phyloP scores from a whole-genome alignment of 2,797 vertebrate genomes.

The Galago senegalensis region DNA sequence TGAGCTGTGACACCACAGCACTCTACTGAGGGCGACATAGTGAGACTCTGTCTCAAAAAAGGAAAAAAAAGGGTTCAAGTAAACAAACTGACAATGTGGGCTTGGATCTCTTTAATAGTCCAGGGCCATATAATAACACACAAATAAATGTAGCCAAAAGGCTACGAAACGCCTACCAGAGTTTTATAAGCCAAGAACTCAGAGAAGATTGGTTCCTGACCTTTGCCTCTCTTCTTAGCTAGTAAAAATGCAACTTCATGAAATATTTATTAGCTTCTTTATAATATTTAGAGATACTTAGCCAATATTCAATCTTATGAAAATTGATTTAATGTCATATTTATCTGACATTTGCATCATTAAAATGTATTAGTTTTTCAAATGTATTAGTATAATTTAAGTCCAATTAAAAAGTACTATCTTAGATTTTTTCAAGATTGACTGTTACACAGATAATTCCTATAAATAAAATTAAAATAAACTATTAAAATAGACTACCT shows the following conservation, averaged over 20 bases:
- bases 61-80: neutral
- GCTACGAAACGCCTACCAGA: neutral
- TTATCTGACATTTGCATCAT: conserved; percentile 10
- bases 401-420: conserved; percentile 4
- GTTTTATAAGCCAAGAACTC: neutral
- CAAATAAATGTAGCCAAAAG: neutral
- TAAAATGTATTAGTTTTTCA: neutral
- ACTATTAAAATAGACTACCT: neutral
- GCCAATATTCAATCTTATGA: neutral
- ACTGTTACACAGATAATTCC: neutral
- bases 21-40: no score
- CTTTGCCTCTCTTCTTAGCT: conserved; percentile 26
- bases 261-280: conserved; percentile 6
- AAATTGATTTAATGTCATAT: conserved; percentile 1
- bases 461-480: no score
- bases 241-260: conserved; percentile 8
- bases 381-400: conserved; percentile 24
- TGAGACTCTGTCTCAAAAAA: no score
- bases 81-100: neutral
- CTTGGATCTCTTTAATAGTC: neutral
- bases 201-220: neutral
- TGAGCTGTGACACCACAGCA: no score
- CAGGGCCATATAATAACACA: neutral
- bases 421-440: conserved; percentile 32
- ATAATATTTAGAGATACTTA: conserved; percentile 2